phyloP scores from a whole-genome alignment of 1,140 invertebrate species.

The Heliconius hermathena region DNA sequence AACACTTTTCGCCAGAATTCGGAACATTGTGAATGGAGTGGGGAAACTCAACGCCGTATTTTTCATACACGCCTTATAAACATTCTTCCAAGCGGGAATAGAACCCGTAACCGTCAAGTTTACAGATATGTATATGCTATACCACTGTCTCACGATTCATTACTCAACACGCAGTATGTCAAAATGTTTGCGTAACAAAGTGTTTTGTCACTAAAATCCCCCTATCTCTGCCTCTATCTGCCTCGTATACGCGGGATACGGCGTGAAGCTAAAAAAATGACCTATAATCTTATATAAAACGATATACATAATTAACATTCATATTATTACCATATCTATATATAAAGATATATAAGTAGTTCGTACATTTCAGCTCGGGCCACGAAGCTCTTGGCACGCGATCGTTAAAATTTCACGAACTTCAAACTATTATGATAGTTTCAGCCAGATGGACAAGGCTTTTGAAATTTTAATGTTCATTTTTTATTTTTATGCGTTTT shows the following conservation, averaged over 20 bases:
- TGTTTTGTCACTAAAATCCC: not conserved
- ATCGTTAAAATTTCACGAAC: constrained; percentile 14
- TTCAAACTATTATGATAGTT: not conserved
- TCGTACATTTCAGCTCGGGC: constrained; percentile 4
- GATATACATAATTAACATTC: not conserved
- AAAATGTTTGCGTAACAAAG: not conserved
- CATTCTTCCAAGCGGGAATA: no score
- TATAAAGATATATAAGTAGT: not conserved
- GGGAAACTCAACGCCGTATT: no score
- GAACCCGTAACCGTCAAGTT: no score
- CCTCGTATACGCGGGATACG: no score
- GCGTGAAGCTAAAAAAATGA: not conserved
- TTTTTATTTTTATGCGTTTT: not conserved
- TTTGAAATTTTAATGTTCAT: not conserved
- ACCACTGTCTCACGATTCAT: no score
- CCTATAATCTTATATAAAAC: no score
- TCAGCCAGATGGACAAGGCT: not conserved
- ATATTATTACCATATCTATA: not conserved
- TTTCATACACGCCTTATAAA: no score
- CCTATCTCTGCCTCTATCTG: not conserved
- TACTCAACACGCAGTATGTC: no score
- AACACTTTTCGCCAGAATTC: no score
- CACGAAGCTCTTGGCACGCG: constrained; percentile 11
- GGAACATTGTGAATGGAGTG: no score
- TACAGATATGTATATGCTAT: no score